A percentile compares a stretch with the other conserved stretches of the same genome.
Evolutionary conservation across 2,797 vertebrate genomes (phyloP).

Genomic region (Argentina silus): DNA sequence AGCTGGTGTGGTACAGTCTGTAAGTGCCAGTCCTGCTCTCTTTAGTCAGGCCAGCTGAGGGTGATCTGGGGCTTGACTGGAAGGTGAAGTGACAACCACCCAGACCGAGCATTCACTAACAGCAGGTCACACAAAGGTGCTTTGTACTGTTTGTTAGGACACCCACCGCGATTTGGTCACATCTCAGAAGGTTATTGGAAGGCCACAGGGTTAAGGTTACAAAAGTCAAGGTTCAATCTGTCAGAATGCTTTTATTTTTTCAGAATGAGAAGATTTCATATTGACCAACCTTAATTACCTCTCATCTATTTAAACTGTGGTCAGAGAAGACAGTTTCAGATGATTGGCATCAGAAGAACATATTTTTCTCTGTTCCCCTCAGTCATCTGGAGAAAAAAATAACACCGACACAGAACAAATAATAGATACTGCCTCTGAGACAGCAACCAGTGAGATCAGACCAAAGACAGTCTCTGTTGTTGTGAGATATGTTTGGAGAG

Average conservation of each 20-base stretch:
- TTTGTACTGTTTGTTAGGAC: not conserved
- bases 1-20: not conserved
- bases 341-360: not conserved
- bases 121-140: not conserved
- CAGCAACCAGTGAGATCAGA: too few species aligned
- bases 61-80: not conserved
- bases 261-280: not conserved
- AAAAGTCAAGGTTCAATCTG: not conserved
- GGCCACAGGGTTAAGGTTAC: not conserved
- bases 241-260: not conserved
- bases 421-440: too few species aligned
- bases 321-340: not conserved
- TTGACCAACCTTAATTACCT: not conserved
- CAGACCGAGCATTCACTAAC: not conserved
- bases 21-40: not conserved
- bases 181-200: not conserved
- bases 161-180: too few species aligned
- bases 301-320: not conserved
- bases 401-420: too few species aligned
- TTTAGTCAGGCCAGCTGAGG: not conserved
- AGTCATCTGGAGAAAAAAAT: too few species aligned
- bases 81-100: not conserved
- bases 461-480: too few species aligned
- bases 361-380: too few species aligned
- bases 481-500: too few species aligned